These are phyloP conservation scores for Saccopteryx bilineata DNA, from an alignment of 2,113 vertebrate species.

Conservation along the genomic window DNA sequence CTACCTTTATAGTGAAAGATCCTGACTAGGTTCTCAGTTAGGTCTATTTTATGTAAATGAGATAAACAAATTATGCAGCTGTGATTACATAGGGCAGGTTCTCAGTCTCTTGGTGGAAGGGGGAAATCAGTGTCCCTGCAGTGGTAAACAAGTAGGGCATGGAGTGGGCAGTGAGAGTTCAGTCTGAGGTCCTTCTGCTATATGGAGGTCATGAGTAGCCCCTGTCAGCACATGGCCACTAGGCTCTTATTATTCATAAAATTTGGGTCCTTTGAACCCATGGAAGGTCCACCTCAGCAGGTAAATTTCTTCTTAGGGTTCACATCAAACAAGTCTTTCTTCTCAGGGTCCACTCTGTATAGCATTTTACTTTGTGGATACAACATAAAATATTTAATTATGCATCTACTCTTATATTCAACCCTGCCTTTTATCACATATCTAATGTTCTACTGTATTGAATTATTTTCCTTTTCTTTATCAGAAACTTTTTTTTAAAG, in stretches of 20 bases:
- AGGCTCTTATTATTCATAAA: background rate
- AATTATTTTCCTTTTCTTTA: background rate
- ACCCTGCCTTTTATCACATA: background rate
- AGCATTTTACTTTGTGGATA: slow-evolving; percentile 18
- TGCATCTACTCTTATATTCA: background rate
- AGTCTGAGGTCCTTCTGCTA: background rate
- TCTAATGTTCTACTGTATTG: background rate
- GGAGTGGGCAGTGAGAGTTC: background rate
- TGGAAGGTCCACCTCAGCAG: background rate
- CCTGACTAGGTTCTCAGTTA: background rate
- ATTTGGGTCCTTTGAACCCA: background rate
- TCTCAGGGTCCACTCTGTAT: background rate
- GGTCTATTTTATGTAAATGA: background rate
- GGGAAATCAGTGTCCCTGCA: background rate
- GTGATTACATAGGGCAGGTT: background rate
- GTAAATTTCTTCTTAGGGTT: background rate
- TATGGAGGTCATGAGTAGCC: background rate
- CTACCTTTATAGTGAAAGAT: background rate
- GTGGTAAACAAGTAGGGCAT: background rate
- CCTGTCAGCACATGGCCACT: background rate
- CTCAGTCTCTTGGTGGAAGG: background rate
- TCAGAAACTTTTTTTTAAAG: background rate
- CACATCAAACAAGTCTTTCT: background rate
- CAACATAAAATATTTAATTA: background rate
- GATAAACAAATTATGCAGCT: background rate